Evolutionary conservation across 2,113 vertebrate genomes (phyloP), one percentile per base, ranked within the genome.

Genomic region (Menura novaehollandiae): DNA sequence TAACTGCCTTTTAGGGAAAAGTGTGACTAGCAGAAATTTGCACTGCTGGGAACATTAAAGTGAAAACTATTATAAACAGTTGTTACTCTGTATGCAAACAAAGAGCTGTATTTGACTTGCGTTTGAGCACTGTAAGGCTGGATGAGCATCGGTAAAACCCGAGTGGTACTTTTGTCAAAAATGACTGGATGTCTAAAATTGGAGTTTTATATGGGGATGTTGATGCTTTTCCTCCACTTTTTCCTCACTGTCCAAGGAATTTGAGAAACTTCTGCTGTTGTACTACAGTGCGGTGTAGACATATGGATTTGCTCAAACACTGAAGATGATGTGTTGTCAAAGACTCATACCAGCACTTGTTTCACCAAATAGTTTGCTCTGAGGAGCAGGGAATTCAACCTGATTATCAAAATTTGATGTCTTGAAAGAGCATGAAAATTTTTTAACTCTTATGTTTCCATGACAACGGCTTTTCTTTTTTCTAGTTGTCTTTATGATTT

Each of bases 361-460:
- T 84, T 91, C 53, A 85, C 76, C 78, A 64, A 86, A 75, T 71
- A 47, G 53, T 62, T 94, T 86, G 11, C 85, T 74, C 28, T 58
- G 64, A 91, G 52, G 64, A 96, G 47, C 75, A 79, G 30, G 43
- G 75, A 77, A 91, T 91, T 85, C 94, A 95, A 76, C 69, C 76
- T 77, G 68, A 85, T 89, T 92, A 97, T 95, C 90, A 92, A 93
- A 93, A 93, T 74, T 30, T 81, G 69, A 88, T 96, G 71, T 88
- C 95, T 95, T 44, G 24, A 85, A 93, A 79, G 19, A 26, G 19
- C 68, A 41, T 15, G 47, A 88, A 49, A 66, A 89, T 49, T 37
- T 92, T 96, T 96, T 95, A 89, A 96, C 94, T 74, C 39, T 87
- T 87, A 63, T 33, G 58, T 97, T 97, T 89, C 95, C 73, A 88